Percentiles rank a stretch among this genome's conserved stretches.
Conservation (phyloP, 2,888 invertebrate species). For the Chymomyza caudatula region DNA sequence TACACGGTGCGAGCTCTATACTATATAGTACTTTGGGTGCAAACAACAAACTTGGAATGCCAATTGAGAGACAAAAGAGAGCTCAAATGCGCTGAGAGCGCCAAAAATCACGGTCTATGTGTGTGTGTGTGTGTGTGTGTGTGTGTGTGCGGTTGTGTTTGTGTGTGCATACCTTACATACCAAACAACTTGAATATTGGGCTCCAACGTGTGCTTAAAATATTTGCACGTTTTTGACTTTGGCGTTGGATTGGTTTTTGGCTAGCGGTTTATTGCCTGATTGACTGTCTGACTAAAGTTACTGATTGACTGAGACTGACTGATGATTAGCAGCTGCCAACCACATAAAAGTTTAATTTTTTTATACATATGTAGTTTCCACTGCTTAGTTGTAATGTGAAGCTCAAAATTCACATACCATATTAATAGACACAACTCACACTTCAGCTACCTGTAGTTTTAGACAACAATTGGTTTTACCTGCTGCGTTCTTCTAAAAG, state of each 20-base stretch:
- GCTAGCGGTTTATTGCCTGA: neutral
- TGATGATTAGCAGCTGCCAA: conserved; percentile 10
- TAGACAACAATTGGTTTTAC: neutral
- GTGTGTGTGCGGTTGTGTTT: conserved; percentile 4
- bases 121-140: conserved; percentile 3
- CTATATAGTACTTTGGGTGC: neutral
- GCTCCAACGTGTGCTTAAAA: conserved; percentile 45
- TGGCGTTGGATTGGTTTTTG: conserved; percentile 25
- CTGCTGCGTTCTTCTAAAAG: conserved; percentile 9
- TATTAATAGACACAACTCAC: neutral
- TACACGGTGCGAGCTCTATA: neutral
- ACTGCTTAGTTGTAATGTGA: neutral
- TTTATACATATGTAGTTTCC: neutral
- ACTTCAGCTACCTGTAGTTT: conserved; percentile 17
- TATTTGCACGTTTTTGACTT: conserved; percentile 64
- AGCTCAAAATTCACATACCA: neutral
- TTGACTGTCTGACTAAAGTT: neutral
- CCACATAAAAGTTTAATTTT: conserved; percentile 38
- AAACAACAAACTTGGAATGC: neutral
- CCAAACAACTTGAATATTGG: conserved; percentile 28
- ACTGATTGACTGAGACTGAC: neutral
- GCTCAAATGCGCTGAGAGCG: neutral
- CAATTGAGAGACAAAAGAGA: neutral
- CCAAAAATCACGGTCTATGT: neutral
- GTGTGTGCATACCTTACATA: conserved; percentile 47